phyloP scores from a whole-genome alignment of 2,797 vertebrate species.

The Spinus pinus region DNA sequence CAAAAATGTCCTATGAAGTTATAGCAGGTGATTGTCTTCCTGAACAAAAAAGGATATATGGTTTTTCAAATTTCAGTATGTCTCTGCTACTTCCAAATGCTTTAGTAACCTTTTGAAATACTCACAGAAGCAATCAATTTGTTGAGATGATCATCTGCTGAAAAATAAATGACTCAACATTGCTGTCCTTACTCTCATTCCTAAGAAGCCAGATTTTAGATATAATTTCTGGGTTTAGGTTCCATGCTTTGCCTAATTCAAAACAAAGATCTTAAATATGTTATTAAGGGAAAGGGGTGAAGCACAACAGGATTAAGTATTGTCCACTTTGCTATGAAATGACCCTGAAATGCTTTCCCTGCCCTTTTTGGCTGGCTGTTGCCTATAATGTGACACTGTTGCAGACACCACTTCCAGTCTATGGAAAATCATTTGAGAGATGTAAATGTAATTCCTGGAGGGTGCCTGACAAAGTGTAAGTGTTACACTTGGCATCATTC shows the following conservation, averaged over 20 bases:
- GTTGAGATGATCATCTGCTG: neutral
- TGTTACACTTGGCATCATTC: neutral
- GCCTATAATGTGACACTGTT: neutral
- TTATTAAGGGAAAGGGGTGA: conserved; percentile 6
- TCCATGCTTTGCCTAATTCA: conserved; percentile 1
- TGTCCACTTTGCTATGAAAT: neutral
- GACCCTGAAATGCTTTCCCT: neutral
- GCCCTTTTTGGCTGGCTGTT: neutral
- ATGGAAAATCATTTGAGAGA: neutral
- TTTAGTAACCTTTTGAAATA: neutral
- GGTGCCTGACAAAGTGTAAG: neutral
- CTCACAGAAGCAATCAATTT: neutral
- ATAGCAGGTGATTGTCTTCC: neutral
- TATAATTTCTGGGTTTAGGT: neutral
- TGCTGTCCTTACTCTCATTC: neutral
- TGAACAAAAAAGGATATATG: neutral
- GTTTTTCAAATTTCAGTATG: neutral
- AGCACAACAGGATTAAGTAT: neutral
- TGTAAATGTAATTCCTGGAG: neutral
- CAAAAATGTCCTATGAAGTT: neutral
- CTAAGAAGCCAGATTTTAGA: neutral
- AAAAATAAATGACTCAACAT: conserved; percentile 9
- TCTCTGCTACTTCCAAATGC: neutral
- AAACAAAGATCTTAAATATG: neutral
- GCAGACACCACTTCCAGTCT: neutral